Evolutionary conservation across 2,888 invertebrate genomes (phyloP), one percentile per base, ranked within the genome.

Genomic region (Emmelina monodactyla): DNA sequence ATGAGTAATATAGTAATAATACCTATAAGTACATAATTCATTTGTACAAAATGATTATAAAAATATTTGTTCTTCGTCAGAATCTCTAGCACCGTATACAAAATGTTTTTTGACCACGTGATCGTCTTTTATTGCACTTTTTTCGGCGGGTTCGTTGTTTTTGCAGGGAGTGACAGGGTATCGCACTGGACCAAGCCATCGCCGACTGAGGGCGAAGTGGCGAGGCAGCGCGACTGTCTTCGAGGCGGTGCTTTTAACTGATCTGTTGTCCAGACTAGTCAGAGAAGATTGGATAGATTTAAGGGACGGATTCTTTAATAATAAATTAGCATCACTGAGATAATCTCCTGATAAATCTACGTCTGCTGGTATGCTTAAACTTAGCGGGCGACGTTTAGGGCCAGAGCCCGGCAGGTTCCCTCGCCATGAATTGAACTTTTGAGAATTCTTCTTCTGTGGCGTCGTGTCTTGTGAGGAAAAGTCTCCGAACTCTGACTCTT

Each of bases 141-240:
- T 42, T 19, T 56, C 57, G 37, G 54, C 49, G 37, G 49, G 33
- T 44, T 56, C 62, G 35, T 55, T 68, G 43, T 73, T 78, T 50
- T 85, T 85, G 35, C 84, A 80, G 28, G 86, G 86, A 19, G 86
- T 86, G 4, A 86, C 86, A 2, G 86, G 86, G 57, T 86, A 86
- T 43, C 80, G 64, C 1, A 86, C 84, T 13, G 85, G 86, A 1
- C 86, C 86, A 32, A 82, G 50, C 85, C 85, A 86, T 44, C 78
- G 79, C 44, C 86, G 67, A 37, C 86, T 78, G 25, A 85, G 55
- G 1, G 84, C 85, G 47, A 83, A 80, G 51, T 83, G 83, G 39
- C 85, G 70, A 5, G 85, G 85, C 41, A 85, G 55, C 3, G 85
- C 81, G 19, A 85, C 76, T 38, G 55, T 69, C 42, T 71, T 73